phyloP scores from a whole-genome alignment of 2,888 invertebrate species.

The Trimorus sp. region DNA sequence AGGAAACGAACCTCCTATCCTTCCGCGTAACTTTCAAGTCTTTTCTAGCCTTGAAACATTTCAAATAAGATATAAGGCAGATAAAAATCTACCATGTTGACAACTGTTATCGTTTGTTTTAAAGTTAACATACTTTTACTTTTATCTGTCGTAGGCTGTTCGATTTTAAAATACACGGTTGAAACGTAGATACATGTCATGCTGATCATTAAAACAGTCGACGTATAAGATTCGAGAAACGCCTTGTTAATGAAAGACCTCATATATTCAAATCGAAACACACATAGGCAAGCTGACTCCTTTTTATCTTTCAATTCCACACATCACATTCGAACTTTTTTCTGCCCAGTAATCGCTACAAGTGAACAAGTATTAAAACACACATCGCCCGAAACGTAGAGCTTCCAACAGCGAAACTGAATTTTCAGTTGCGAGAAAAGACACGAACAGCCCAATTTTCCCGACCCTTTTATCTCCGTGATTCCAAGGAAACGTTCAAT shows the following conservation, averaged over 20 bases:
- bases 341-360: no score
- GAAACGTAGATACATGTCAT: not conserved
- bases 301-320: no score
- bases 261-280: no score
- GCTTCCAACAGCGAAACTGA: conserved; percentile 2
- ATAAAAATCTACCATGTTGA: conserved; percentile 13
- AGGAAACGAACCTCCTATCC: no score
- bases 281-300: no score
- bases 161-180: not conserved
- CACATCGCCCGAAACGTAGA: no score
- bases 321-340: no score
- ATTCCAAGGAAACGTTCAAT: conserved; percentile 37
- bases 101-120: conserved; percentile 13
- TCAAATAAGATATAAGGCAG: not conserved
- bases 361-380: no score
- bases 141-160: conserved; percentile 21
- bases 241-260: no score
- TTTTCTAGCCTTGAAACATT: conserved; percentile 5
- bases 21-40: not conserved
- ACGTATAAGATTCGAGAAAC: no score
- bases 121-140: conserved; percentile 19
- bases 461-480: conserved; percentile 3
- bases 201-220: not conserved
- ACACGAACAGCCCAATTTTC: conserved; percentile 14
- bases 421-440: conserved; percentile 3